A percentile compares a stretch with the other conserved stretches of the same genome.
phyloP scores from a whole-genome alignment of 2,797 vertebrate species.

The Ispidina picta region DNA sequence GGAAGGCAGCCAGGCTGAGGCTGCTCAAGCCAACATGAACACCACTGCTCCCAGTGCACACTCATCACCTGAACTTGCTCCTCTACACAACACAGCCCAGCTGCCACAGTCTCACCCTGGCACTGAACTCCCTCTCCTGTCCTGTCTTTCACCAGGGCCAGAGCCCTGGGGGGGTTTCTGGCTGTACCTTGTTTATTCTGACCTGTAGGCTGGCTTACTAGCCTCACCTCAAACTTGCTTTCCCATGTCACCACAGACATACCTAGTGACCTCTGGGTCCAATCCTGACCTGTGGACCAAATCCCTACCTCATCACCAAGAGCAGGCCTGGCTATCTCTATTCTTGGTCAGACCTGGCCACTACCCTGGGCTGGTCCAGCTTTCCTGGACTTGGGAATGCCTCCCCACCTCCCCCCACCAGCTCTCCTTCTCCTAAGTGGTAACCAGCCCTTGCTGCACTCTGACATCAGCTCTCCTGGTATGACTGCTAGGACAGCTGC shows the following conservation, averaged over 20 bases:
- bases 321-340: neutral
- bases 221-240: neutral
- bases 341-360: neutral
- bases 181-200: neutral
- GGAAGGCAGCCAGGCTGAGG: neutral
- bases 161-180: neutral
- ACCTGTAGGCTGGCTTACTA: neutral
- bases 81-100: neutral
- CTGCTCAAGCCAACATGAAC: neutral
- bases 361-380: neutral
- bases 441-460: neutral
- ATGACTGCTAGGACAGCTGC: constrained; percentile 40
- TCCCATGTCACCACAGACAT: neutral
- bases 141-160: neutral
- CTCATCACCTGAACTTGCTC: neutral
- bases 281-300: neutral
- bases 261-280: neutral
- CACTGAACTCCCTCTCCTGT: neutral
- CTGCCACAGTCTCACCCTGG: neutral
- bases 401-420: neutral
- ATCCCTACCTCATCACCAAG: neutral
- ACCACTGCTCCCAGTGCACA: neutral
- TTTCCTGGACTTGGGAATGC: neutral
- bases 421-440: neutral
- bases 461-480: neutral